Evolutionary conservation across 2,113 vertebrate genomes (phyloP).

Genomic region (Gymnorhina tibicen): DNA sequence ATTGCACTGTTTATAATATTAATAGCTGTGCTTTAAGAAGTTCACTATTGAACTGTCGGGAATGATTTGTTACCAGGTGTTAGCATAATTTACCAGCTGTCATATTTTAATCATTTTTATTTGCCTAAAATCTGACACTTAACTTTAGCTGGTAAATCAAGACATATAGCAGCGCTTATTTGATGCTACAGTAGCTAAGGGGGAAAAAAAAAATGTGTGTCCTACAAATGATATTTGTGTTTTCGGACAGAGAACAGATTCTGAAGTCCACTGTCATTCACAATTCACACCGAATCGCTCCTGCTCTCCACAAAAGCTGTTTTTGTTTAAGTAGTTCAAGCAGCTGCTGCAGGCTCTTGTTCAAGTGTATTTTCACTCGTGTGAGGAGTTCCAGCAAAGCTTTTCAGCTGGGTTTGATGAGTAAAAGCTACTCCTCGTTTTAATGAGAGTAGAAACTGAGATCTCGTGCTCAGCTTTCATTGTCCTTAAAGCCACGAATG

Average conservation of each 20-base stretch:
- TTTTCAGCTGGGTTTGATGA: background rate
- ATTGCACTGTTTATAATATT: conserved; percentile 71
- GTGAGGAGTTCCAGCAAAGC: background rate
- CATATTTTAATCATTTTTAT: conserved; percentile 77
- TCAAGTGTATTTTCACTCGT: background rate
- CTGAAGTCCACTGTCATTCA: conserved; percentile 15
- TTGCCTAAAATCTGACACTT: conserved; percentile 70
- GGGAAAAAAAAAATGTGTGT: background rate
- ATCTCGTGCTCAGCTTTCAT: background rate
- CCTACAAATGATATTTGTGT: background rate
- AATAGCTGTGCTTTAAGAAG: conserved; percentile 72
- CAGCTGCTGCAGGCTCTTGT: background rate
- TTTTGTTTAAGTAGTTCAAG: background rate
- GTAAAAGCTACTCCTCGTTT: background rate
- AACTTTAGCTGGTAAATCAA: conserved; percentile 71
- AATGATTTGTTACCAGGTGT: conserved; percentile 78
- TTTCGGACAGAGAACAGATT: background rate
- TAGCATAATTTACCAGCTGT: conserved; percentile 76
- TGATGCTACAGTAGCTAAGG: conserved; percentile 19
- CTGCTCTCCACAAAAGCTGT: background rate
- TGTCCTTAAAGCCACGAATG: background rate
- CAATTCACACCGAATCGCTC: background rate
- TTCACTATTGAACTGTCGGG: conserved; percentile 70
- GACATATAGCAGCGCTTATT: conserved; percentile 61
- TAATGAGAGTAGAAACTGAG: background rate